Base-by-base conservation (phyloP, 2,797 vertebrate genomes). In the Smutsia gigantea region DNA sequence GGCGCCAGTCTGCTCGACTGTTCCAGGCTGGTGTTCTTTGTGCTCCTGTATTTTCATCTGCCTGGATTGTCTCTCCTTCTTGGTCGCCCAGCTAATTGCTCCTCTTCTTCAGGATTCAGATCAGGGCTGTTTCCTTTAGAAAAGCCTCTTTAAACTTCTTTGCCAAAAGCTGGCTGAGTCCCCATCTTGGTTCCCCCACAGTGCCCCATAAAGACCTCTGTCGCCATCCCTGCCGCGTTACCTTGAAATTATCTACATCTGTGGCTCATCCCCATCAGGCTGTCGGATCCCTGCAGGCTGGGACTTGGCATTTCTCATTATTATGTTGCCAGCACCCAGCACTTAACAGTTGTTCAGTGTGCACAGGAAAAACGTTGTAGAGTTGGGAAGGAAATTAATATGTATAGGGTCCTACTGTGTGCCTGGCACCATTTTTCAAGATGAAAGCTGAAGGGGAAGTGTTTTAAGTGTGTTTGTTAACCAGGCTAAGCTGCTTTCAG, bases 61-160 rank as follows among this genome's bases (percentile, higher is more conserved):
- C 34, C 51, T 46, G 21, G 18, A 21, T 74, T 10, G 3, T 11
- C 34, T 31, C 21, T 7, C 18, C 59, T 82, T 19, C 57, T 63
- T 46, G 21, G 19, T 37, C 14, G 55, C 61, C 72, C 12, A 29
- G 14, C 37, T 57, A 7, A 46, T 25, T 25, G 18, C 59, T 34
- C 15, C 25, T 87, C 46, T 55, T 39, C 68, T 87, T n/a, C 34
- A 27, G 66, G 19, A 74, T 37, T 75, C 31, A 85, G n/a, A 68
- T 27, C 17, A 2, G 46, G 1, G 23, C n/a, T 68, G 1, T 82
- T 86, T 88, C 51, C 63, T 64, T 69, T 72, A 39, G 77, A 78
- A 94, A 94, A 34, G 7, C 21, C 31, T 78, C 13, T 17, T 53
- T 19, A 63, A 82, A 55, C 57, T 63, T 79, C 37, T 81, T 59